Percentiles rank a stretch among this genome's conserved stretches.
These are phyloP conservation scores for Pharmacophagus antenor DNA, from an alignment of 2,888 invertebrate species.

Conservation along the genomic window DNA sequence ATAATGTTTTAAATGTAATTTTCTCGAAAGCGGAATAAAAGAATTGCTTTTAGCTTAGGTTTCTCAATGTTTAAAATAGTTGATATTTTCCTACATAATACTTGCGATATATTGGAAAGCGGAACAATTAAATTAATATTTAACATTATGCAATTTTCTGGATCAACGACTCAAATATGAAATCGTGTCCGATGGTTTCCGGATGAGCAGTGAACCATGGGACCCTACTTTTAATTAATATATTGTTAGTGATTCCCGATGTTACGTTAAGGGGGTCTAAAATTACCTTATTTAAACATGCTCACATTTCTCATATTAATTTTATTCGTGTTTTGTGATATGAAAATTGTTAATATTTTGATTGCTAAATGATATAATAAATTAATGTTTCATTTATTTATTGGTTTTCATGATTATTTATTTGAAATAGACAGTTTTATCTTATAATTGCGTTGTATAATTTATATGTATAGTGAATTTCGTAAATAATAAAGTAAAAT, in stretches of 20 bases:
- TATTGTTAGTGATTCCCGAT: conserved; percentile 1
- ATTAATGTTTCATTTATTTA: too few relatives aligned
- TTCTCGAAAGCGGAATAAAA: too few relatives aligned
- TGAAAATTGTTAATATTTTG: not conserved
- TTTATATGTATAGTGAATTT: too few relatives aligned
- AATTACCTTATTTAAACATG: not conserved
- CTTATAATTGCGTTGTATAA: too few relatives aligned
- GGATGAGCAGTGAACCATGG: conserved; percentile 17
- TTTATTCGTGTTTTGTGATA: not conserved
- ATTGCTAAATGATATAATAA: too few relatives aligned
- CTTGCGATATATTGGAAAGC: not conserved
- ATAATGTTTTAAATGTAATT: too few relatives aligned
- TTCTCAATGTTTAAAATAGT: not conserved
- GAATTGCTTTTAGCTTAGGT: too few relatives aligned
- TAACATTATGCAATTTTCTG: conserved; percentile 20
- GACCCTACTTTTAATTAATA: conserved; percentile 17
- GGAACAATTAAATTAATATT: conserved; percentile 9
- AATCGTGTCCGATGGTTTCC: conserved; percentile 16
- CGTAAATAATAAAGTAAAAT: too few relatives aligned
- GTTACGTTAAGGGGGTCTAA: not conserved
- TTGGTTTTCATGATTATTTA: too few relatives aligned
- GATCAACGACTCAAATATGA: conserved; percentile 23
- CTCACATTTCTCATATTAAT: not conserved
- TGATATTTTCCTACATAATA: not conserved
- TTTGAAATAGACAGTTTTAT: too few relatives aligned